A percentile compares a stretch with the other conserved stretches of the same genome.
phyloP scores from a whole-genome alignment of 2,888 invertebrate species.

The Notodonta ziczac region DNA sequence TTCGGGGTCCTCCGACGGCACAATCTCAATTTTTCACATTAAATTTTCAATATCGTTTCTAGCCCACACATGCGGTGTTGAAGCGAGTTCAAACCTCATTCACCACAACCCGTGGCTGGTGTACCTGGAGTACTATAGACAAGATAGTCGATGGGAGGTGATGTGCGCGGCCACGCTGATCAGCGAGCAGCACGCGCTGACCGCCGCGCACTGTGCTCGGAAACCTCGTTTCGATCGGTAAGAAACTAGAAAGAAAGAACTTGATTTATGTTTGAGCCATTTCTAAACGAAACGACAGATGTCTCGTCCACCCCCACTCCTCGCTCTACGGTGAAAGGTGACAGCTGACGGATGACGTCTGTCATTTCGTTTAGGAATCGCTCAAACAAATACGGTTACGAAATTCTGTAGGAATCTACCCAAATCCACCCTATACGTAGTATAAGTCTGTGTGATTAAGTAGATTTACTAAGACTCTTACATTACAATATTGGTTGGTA shows the following conservation, averaged over 20 bases:
- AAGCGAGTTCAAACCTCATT: constrained; percentile 51
- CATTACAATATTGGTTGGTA: too few species aligned
- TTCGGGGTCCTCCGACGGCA: neutral
- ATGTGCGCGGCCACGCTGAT: constrained; percentile 57
- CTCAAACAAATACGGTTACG: too few species aligned
- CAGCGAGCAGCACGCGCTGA: constrained; percentile 48
- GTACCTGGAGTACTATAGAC: constrained; percentile 50
- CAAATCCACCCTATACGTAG: too few species aligned
- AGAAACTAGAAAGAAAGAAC: constrained; percentile 24
- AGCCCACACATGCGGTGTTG: constrained; percentile 52
- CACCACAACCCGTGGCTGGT: constrained; percentile 63
- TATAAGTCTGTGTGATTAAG: too few species aligned
- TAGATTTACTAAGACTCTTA: too few species aligned
- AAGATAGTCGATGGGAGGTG: constrained; percentile 29
- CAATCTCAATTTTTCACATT: neutral
- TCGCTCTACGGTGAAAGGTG: too few species aligned
- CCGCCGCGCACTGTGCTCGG: constrained; percentile 60
- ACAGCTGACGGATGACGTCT: too few species aligned
- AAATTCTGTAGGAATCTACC: too few species aligned
- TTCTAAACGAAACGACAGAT: too few species aligned
- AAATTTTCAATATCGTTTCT: constrained; percentile 8
- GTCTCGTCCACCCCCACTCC: too few species aligned
- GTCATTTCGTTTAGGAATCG: too few species aligned
- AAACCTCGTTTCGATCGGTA: constrained; percentile 45
- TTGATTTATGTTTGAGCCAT: too few species aligned